These are phyloP conservation scores for Phyllotreta cruciferae DNA, from an alignment of 2,888 invertebrate genomes.

Conservation along the genomic window DNA sequence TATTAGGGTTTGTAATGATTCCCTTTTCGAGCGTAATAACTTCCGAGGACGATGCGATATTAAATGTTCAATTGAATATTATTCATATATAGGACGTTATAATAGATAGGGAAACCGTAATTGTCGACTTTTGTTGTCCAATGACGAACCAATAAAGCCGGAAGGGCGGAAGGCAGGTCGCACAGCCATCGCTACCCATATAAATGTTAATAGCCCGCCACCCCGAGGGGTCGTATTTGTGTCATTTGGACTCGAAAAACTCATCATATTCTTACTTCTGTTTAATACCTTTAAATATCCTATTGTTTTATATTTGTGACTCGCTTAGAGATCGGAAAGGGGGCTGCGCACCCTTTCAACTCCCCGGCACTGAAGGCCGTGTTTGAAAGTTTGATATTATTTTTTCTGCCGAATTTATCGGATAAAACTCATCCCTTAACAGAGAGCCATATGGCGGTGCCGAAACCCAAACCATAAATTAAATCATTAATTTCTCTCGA, in stretches of 20 bases:
- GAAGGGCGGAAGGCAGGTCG: conserved; percentile 28
- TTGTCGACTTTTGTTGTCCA: conserved; percentile 48
- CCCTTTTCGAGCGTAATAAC: conserved; percentile 11
- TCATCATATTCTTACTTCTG: too few relatives aligned
- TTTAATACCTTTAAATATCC: too few relatives aligned
- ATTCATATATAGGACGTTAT: conserved; percentile 44
- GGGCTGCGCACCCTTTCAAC: too few relatives aligned
- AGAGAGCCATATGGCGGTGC: too few relatives aligned
- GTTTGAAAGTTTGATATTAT: too few relatives aligned
- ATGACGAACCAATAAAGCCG: conserved; percentile 39
- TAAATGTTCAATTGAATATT: conserved; percentile 42
- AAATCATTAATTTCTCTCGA: too few relatives aligned
- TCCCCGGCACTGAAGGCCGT: too few relatives aligned
- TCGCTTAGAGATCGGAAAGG: too few relatives aligned
- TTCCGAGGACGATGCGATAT: conserved; percentile 36
- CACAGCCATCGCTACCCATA: conserved; percentile 36
- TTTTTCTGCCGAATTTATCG: too few relatives aligned
- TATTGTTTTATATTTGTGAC: too few relatives aligned
- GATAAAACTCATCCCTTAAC: too few relatives aligned
- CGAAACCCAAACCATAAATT: too few relatives aligned
- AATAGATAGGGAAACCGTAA: conserved; percentile 48
- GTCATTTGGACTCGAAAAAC: conserved; percentile 28
- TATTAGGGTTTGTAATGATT: background rate
- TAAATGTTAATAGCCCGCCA: conserved; percentile 31
- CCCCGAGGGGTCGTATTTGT: conserved; percentile 12